phyloP scores from a whole-genome alignment of 1,140 invertebrate species.

The Anastrepha ludens region DNA sequence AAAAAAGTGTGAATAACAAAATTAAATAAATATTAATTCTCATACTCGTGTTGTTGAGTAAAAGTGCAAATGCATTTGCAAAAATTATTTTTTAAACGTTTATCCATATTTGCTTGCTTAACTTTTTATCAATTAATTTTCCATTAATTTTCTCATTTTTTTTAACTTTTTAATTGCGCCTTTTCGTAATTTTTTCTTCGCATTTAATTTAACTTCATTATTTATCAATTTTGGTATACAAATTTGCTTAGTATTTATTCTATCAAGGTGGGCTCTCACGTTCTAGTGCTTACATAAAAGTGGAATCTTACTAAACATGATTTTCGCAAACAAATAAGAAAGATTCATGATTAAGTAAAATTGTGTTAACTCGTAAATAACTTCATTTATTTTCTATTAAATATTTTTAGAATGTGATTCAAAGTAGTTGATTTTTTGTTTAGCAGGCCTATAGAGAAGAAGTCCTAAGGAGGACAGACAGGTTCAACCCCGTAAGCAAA shows the following conservation, averaged over 20 bases:
- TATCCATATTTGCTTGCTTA: background rate
- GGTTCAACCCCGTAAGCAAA: too few species aligned
- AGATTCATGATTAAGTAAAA: too few species aligned
- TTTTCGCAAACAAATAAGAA: conserved; percentile 19
- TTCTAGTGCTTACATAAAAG: background rate
- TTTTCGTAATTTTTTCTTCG: background rate
- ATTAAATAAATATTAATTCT: background rate
- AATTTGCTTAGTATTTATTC: background rate
- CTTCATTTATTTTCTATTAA: too few species aligned
- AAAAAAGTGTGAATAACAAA: background rate
- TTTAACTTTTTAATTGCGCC: background rate
- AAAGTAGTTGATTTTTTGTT: too few species aligned
- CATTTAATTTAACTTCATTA: background rate
- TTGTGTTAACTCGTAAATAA: too few species aligned
- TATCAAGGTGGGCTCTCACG: background rate
- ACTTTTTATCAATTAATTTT: background rate
- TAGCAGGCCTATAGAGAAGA: too few species aligned
- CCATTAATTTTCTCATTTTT: background rate
- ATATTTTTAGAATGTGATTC: too few species aligned
- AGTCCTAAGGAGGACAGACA: too few species aligned
- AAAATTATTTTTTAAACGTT: background rate
- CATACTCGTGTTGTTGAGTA: background rate
- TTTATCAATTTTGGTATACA: background rate
- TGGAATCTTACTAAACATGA: background rate
- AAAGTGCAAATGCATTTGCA: too few species aligned